Evolutionary conservation across 1,140 invertebrate species (phyloP), one percentile per base, ranked within the genome.

Genomic region (Cataglyphis hispanica): DNA sequence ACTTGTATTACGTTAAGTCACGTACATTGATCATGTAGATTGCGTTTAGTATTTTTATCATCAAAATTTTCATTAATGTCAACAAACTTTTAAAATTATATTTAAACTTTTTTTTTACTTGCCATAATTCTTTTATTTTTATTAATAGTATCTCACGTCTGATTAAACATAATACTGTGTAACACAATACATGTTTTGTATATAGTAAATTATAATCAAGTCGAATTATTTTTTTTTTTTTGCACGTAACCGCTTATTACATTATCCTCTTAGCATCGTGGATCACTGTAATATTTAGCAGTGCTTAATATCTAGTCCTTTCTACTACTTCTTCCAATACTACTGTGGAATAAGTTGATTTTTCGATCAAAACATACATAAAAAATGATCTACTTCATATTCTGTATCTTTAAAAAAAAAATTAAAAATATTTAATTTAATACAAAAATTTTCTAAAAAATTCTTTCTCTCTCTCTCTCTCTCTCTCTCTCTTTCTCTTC

Each of bases 231-330:
- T 2, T 40, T 61, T 34, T 31, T 31, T 31, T 31, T 31, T 31
- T 31, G 43, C 80, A 84, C 67, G 16, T 75, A 46, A 75, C 6
- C 22, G 22, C 61, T 25, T 75, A 43, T 75, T n/a, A 58, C 37
- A 46, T 46, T 16, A 72, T 78, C 0, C 40, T 70, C 37, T 56
- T 34, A 81, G 25, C 13, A 22, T 67, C 37, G 46, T 10, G 58
- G 10, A 40, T 13, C 13, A 13, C 8, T 78, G 61, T 58, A 40
- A 43, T 19, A n/a, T 37, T 69, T 34, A 76, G 10, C 56, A 75
- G 37, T 63, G 86, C 43, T 75, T 63, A 53, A 87, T 76, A 53
- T 87, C 87, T 87, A 88, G 86, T 88, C 86, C 34, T 77, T n/a
- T 31, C n/a, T n/a, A n/a, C n/a, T n/a, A n/a, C n/a, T n/a, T n/a